A percentile compares a stretch with the other conserved stretches of the same genome.
These are phyloP conservation scores for Muscicapa striata DNA, from an alignment of 2,797 vertebrate species.

Conservation along the genomic window DNA sequence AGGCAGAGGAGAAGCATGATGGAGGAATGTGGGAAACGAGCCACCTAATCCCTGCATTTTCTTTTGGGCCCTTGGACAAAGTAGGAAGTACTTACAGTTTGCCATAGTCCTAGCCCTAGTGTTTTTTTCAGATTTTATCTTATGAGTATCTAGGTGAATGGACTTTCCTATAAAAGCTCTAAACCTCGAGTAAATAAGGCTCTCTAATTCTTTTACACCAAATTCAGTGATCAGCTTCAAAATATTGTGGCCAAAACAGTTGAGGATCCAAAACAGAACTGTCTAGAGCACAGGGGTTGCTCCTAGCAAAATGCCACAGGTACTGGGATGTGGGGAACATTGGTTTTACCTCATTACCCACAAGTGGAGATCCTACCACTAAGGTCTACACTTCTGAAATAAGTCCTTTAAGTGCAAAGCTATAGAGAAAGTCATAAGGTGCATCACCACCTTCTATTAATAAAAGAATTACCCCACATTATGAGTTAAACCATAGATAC, in stretches of 20 bases:
- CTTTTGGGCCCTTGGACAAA: not conserved
- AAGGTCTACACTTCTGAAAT: not conserved
- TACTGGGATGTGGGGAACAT: not conserved
- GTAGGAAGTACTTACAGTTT: not conserved
- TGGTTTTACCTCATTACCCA: not conserved
- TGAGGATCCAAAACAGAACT: not conserved
- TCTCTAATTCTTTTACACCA: not conserved
- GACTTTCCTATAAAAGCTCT: not conserved
- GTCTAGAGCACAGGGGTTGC: not conserved
- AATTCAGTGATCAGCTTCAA: not conserved
- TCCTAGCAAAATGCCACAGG: not conserved
- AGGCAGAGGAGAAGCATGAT: not conserved
- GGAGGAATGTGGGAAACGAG: not conserved
- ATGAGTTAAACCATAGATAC: not conserved
- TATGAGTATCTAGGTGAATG: not conserved
- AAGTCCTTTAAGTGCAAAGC: not conserved
- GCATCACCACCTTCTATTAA: not conserved
- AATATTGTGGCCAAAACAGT: not conserved
- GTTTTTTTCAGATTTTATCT: not conserved
- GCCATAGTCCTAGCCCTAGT: not conserved
- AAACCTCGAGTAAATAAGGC: not conserved
- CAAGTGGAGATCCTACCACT: not conserved
- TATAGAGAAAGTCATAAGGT: not conserved
- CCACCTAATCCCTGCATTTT: not conserved
- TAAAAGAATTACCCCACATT: not conserved